phyloP scores from a whole-genome alignment of 1,140 invertebrate species.

The Drosophila paulistorum region DNA sequence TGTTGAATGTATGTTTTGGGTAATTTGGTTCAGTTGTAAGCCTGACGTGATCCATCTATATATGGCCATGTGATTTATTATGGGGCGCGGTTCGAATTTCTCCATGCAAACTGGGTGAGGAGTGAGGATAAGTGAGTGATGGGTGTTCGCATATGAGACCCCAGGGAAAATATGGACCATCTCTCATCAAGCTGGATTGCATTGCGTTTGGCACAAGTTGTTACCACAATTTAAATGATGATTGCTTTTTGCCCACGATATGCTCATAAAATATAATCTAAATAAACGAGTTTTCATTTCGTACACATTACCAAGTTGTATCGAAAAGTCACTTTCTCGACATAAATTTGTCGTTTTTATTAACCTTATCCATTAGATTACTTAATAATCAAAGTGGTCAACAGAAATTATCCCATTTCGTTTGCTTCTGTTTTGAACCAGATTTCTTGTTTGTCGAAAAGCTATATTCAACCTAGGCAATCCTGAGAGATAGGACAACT shows the following conservation, averaged over 20 bases:
- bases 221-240: background rate
- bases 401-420: too few species aligned
- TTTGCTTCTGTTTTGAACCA: too few species aligned
- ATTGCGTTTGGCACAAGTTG: background rate
- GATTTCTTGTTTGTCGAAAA: too few species aligned
- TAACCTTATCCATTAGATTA: too few species aligned
- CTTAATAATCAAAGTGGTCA: too few species aligned
- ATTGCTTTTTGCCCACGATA: background rate
- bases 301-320: too few species aligned
- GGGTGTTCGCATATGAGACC: conserved; percentile 17
- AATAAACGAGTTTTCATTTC: too few species aligned
- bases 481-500: too few species aligned
- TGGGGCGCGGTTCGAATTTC: conserved; percentile 27
- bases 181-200: background rate
- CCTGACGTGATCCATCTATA: background rate
- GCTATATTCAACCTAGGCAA: too few species aligned
- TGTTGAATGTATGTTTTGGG: background rate
- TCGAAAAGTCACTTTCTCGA: too few species aligned
- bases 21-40: conserved; percentile 10
- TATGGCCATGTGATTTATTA: background rate
- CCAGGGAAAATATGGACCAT: conserved; percentile 12
- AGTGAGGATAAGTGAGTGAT: background rate
- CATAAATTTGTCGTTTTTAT: too few species aligned
- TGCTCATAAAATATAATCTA: background rate
- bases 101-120: conserved; percentile 28